Evolutionary conservation across 2,797 vertebrate species (phyloP).

Genomic region (Hoplostethus mediterraneus): DNA sequence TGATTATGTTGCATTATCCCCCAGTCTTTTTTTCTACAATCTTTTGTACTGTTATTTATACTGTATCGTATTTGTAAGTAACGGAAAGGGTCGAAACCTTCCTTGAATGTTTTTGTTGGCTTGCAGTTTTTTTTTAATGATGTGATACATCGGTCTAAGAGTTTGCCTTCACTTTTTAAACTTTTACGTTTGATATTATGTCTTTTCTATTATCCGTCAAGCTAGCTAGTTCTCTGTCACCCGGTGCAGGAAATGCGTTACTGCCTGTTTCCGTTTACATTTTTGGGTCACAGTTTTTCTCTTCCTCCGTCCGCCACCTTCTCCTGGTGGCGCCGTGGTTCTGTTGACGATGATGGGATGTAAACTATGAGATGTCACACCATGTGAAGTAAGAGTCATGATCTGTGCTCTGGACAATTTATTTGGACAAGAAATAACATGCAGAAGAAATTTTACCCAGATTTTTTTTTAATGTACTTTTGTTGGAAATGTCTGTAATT

Average conservation of each 20-base stretch:
- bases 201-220: constrained; percentile 51
- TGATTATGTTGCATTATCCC: constrained; percentile 39
- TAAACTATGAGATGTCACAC: background rate
- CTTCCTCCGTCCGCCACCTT: background rate
- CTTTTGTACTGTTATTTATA: constrained; percentile 73
- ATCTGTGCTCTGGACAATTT: constrained; percentile 15
- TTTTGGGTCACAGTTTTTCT: background rate
- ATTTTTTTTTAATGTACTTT: background rate
- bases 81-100: constrained; percentile 23
- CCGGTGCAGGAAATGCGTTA: constrained; percentile 1
- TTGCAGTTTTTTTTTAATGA: constrained; percentile 43
- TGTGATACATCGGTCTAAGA: constrained; percentile 26
- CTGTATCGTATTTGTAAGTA: constrained; percentile 50
- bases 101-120: constrained; percentile 64
- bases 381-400: constrained; percentile 8
- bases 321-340: constrained; percentile 2
- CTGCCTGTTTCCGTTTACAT: background rate
- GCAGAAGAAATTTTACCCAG: background rate
- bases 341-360: background rate
- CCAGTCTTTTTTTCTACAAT: constrained; percentile 50
- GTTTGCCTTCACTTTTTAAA: constrained; percentile 62
- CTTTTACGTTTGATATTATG: constrained; percentile 63
- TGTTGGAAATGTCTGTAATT: constrained; percentile 15
- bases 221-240: constrained; percentile 7
- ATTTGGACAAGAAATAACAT: constrained; percentile 7